phyloP scores from a whole-genome alignment of 2,113 vertebrate species.

The Oxyruncus cristatus region DNA sequence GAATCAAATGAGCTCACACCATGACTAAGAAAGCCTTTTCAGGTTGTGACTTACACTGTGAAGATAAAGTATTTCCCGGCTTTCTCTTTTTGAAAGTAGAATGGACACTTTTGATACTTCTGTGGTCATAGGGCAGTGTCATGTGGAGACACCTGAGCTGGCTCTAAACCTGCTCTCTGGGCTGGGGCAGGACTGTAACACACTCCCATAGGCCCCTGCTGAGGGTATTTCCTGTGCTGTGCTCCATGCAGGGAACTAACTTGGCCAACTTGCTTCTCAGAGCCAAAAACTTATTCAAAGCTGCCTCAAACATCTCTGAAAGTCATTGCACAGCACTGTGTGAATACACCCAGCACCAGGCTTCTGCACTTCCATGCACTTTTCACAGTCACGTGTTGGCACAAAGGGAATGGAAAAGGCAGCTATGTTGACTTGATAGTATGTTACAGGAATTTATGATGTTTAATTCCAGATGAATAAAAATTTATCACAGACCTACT shows the following conservation, averaged over 20 bases:
- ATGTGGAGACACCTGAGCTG: neutral
- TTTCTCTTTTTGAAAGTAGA: neutral
- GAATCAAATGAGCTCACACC: neutral
- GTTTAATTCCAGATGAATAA: neutral
- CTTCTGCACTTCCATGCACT: neutral
- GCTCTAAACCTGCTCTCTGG: neutral
- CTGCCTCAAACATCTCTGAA: neutral
- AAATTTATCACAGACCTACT: neutral
- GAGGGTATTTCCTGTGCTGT: neutral
- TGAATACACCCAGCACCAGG: neutral
- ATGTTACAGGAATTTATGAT: neutral
- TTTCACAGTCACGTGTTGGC: neutral
- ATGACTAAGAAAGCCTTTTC: neutral
- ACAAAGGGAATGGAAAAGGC: neutral
- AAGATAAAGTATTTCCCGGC: neutral
- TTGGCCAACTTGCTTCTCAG: neutral
- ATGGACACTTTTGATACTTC: neutral
- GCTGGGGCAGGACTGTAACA: neutral
- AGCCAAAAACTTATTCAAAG: neutral
- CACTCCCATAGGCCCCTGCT: rapidly evolving
- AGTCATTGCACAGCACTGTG: neutral
- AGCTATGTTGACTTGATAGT: neutral
- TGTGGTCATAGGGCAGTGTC: neutral
- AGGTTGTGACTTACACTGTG: neutral
- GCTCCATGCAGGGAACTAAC: neutral